Percentiles rank a stretch among this genome's conserved stretches.
phyloP scores from a whole-genome alignment of 1,140 invertebrate species.

The Procambarus virginalis region DNA sequence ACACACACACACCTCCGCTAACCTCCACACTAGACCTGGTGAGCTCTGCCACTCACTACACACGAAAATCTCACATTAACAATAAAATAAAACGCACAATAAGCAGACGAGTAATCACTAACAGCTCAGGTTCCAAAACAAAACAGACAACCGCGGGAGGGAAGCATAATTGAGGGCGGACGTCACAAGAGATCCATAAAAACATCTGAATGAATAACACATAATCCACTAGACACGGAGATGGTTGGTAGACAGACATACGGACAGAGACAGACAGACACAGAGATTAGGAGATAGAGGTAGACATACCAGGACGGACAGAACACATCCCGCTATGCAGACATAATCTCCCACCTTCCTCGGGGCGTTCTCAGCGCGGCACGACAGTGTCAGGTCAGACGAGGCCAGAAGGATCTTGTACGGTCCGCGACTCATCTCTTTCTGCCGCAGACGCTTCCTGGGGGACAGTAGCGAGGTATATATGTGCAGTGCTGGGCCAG shows the following conservation, averaged over 20 bases:
- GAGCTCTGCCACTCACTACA: too few relatives aligned
- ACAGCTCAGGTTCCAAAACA: not conserved
- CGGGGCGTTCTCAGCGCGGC: conserved; percentile 69
- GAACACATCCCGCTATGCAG: conserved; percentile 62
- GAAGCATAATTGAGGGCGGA: not conserved
- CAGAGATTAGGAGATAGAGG: not conserved
- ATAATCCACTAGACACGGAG: conserved; percentile 1
- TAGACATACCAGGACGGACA: conserved; percentile 64
- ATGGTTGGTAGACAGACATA: not conserved
- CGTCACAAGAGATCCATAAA: not conserved
- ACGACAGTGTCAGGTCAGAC: conserved; percentile 83
- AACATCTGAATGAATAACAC: not conserved
- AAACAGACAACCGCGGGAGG: not conserved
- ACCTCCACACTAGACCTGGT: too few relatives aligned
- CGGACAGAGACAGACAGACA: not conserved
- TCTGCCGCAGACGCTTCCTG: conserved; percentile 79
- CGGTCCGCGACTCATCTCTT: conserved; percentile 80
- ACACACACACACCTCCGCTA: too few relatives aligned
- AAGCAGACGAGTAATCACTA: not conserved
- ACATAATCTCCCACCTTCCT: conserved; percentile 77
- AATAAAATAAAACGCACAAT: not conserved
- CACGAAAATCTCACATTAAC: not conserved
- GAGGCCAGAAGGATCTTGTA: conserved; percentile 85
- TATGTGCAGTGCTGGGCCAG: not conserved
- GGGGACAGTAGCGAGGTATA: conserved; percentile 8